Percentiles rank a stretch among this genome's conserved stretches.
Conservation (phyloP, 2,797 vertebrate species). For the Linurgus olivaceus region DNA sequence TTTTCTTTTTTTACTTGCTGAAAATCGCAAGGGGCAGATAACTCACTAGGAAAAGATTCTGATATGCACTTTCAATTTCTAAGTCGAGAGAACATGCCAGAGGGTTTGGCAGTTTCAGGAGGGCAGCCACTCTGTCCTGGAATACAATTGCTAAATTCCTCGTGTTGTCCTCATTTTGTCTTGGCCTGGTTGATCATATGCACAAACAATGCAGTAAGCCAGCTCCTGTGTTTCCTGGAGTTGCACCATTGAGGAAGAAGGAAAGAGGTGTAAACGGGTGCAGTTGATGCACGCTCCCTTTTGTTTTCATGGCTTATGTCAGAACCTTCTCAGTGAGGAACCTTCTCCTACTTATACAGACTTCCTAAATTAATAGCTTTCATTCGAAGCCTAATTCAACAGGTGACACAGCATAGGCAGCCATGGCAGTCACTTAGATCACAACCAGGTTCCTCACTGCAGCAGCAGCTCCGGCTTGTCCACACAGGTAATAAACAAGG, state of each 20-base stretch:
- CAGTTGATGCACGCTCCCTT: accelerated
- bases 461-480: not conserved
- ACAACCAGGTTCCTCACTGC: not conserved
- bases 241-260: not conserved
- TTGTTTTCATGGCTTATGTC: not conserved
- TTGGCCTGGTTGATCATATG: not conserved
- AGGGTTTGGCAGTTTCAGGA: not conserved
- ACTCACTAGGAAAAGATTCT: not conserved
- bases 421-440: not conserved
- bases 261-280: not conserved
- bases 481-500: not conserved
- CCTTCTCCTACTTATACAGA: not conserved
- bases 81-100: not conserved
- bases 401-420: not conserved
- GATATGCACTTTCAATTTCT: slow-evolving; percentile 13
- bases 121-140: not conserved
- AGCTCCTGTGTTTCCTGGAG: accelerated
- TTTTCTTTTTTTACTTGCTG: not conserved
- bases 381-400: not conserved
- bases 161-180: not conserved
- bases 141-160: not conserved
- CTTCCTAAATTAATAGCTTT: not conserved
- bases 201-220: not conserved
- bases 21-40: slow-evolving; percentile 13
- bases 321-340: not conserved